A percentile compares a stretch with the other conserved stretches of the same genome.
These are phyloP conservation scores for Hyperoplus lanceolatus DNA, from an alignment of 2,797 vertebrate genomes.

Conservation along the genomic window DNA sequence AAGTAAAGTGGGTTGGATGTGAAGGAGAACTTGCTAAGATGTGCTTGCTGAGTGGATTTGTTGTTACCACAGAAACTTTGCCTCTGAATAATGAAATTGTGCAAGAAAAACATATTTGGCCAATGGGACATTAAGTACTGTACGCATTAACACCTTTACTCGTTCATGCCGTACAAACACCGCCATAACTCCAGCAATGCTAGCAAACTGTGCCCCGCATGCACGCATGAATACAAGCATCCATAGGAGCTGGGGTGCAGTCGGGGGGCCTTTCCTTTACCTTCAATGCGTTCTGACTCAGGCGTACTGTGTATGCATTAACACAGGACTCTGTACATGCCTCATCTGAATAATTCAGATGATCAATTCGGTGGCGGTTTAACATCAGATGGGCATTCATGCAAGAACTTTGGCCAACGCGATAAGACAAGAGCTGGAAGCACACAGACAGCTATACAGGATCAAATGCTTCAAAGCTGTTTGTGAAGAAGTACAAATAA, in stretches of 20 bases:
- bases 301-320: too few relatives aligned
- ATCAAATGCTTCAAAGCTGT: neutral
- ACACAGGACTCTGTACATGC: neutral
- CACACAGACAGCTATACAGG: neutral
- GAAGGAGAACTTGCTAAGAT: conserved; percentile 6
- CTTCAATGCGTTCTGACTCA: neutral
- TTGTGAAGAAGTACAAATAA: too few relatives aligned
- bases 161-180: conserved; percentile 10
- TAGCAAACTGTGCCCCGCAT: neutral
- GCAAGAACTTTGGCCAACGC: conserved; percentile 4
- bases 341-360: conserved; percentile 67
- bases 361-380: conserved; percentile 47
- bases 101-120: conserved; percentile 22
- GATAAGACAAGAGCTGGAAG: neutral
- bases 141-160: conserved; percentile 12
- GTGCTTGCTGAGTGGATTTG: conserved; percentile 8
- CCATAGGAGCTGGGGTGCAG: conserved; percentile 5
- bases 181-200: conserved; percentile 12
- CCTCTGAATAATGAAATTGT: neutral
- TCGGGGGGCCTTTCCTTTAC: conserved; percentile 14
- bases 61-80: conserved; percentile 45
- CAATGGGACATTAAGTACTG: conserved; percentile 5
- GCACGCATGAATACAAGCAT: conserved; percentile 25
- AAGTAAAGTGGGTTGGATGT: neutral
- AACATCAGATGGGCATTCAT: conserved; percentile 18